Percentiles rank a stretch among this genome's conserved stretches.
Evolutionary conservation across 2,888 invertebrate genomes (phyloP).

Genomic region (Nyleta sp.): DNA sequence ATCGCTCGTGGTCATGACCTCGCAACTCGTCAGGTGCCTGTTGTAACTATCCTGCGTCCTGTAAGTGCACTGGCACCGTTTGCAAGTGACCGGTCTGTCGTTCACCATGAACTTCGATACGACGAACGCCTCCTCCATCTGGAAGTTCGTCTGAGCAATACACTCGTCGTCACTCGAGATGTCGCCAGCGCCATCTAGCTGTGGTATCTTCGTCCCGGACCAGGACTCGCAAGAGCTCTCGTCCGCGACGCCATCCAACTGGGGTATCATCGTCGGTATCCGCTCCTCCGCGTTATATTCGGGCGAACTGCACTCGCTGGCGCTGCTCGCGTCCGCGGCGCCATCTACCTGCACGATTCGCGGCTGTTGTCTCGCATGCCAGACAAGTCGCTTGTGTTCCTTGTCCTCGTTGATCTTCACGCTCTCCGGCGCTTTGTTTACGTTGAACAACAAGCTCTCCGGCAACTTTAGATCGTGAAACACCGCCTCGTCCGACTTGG

Average conservation of each 20-base stretch:
- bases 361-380: conserved; percentile 82
- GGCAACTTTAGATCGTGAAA: conserved; percentile 80
- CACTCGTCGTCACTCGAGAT: conserved; percentile 83
- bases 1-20: conserved; percentile 91
- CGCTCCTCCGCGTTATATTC: conserved; percentile 9
- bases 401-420: conserved; percentile 76
- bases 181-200: conserved; percentile 88
- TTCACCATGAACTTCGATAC: conserved; percentile 81
- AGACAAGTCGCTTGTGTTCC: conserved; percentile 80
- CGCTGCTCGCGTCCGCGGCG: conserved; percentile 83
- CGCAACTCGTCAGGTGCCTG: conserved; percentile 90
- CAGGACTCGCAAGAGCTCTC: conserved; percentile 82
- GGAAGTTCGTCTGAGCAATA: conserved; percentile 63
- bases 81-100: conserved; percentile 92
- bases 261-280: conserved; percentile 83
- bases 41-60: conserved; percentile 92
- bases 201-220: conserved; percentile 83
- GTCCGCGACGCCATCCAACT: conserved; percentile 89
- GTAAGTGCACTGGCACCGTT: conserved; percentile 93
- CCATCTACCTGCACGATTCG: conserved; percentile 85
- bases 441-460: conserved; percentile 82
- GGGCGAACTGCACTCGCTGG: conserved; percentile 83
- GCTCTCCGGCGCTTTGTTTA: conserved; percentile 70
- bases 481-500: conserved; percentile 75
- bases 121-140: conserved; percentile 69